Evolutionary conservation across 2,888 invertebrate genomes (phyloP).

Genomic region (Mactromeris polynyma): DNA sequence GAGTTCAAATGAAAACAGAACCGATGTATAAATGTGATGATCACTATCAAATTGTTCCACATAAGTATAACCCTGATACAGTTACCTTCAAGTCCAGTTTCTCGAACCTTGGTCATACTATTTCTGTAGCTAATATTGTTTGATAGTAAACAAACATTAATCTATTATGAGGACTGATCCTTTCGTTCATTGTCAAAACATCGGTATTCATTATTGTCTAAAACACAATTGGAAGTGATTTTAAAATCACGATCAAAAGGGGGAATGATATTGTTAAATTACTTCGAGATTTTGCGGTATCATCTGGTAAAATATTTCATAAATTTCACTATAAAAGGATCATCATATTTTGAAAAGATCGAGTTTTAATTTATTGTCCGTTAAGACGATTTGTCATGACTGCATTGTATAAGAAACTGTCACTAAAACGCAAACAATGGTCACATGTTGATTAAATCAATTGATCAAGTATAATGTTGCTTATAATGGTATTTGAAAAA

Average conservation of each 20-base stretch:
- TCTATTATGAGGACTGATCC: background rate
- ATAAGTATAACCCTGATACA: background rate
- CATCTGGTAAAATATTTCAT: background rate
- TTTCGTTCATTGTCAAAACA: background rate
- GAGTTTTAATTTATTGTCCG: background rate
- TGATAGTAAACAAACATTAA: background rate
- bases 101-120: background rate
- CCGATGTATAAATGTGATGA: background rate
- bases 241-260: background rate
- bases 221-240: background rate
- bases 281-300: background rate
- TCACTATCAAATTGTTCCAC: background rate
- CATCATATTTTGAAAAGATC: background rate
- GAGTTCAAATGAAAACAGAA: background rate
- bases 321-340: background rate
- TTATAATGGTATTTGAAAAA: background rate
- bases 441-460: background rate
- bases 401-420: background rate
- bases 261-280: background rate
- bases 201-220: background rate
- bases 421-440: background rate
- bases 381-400: background rate
- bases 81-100: background rate
- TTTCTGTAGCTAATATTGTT: background rate
- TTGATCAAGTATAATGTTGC: slow-evolving; percentile 3